These are phyloP conservation scores for Ptycholaimellus sp. DNA, from an alignment of 2,888 invertebrate genomes.

Conservation along the genomic window DNA sequence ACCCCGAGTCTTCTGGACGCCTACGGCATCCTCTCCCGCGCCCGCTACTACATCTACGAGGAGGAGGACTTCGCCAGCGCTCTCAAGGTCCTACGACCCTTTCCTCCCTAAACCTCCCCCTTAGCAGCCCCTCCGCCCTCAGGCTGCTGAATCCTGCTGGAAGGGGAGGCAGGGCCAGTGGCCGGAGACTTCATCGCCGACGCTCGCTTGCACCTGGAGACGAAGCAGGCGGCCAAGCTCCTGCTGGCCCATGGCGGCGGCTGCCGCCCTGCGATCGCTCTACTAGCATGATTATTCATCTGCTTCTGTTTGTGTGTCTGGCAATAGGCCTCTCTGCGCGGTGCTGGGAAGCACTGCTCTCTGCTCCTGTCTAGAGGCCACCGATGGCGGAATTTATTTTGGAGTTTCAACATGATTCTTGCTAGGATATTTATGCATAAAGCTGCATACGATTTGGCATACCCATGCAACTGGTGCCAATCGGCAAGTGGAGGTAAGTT, in stretches of 20 bases:
- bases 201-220: constrained; percentile 55
- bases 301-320: too few relatives aligned
- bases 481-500: too few relatives aligned
- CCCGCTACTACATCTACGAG: constrained; percentile 62
- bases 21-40: constrained; percentile 64
- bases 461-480: too few relatives aligned
- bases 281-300: too few relatives aligned
- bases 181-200: constrained; percentile 67
- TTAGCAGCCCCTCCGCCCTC: neutral
- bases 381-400: too few relatives aligned
- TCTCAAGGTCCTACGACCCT: constrained; percentile 47
- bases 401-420: too few relatives aligned
- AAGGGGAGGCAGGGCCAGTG: constrained; percentile 61
- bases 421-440: too few relatives aligned
- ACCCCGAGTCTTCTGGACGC: constrained; percentile 40
- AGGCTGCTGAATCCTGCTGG: constrained; percentile 42
- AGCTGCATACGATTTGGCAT: too few relatives aligned
- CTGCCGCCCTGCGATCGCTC: constrained; percentile 32
- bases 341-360: too few relatives aligned
- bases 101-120: too few relatives aligned
- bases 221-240: constrained; percentile 59
- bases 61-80: constrained; percentile 57
- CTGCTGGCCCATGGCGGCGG: constrained; percentile 65
- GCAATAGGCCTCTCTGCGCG: too few relatives aligned
- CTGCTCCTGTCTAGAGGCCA: too few relatives aligned